phyloP scores from a whole-genome alignment of 2,113 vertebrate genomes.

The Ictidomys tridecemlineatus region DNA sequence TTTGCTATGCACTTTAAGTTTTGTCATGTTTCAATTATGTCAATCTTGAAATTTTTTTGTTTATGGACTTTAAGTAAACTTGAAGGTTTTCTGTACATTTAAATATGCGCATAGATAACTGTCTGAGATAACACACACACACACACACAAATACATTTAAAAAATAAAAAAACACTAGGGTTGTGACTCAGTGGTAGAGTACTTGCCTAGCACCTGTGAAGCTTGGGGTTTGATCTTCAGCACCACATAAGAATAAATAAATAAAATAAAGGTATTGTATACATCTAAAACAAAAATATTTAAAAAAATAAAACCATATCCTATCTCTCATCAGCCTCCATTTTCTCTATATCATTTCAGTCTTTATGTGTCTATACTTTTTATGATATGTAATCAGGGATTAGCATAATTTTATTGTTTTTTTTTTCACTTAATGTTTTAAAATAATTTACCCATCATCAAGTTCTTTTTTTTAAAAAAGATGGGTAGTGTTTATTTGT shows the following conservation, averaged over 20 bases:
- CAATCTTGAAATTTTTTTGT: slow-evolving; percentile 36
- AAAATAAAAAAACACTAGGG: neutral
- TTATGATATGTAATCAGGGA: neutral
- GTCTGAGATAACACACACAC: no score
- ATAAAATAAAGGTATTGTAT: no score
- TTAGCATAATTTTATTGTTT: neutral
- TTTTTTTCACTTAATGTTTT: neutral
- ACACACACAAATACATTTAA: neutral
- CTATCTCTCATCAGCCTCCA: neutral
- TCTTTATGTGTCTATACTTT: neutral
- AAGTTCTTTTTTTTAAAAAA: neutral
- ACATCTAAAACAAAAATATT: neutral
- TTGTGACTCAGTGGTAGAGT: no score
- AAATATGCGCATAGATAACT: neutral
- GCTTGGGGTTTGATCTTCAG: no score
- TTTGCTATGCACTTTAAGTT: slow-evolving; percentile 22
- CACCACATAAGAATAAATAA: no score
- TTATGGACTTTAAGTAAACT: neutral
- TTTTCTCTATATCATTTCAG: neutral
- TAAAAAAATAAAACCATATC: neutral
- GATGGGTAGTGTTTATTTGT: no score
- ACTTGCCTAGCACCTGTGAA: no score
- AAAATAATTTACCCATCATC: neutral
- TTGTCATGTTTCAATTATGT: slow-evolving; percentile 48
- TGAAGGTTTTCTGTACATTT: slow-evolving; percentile 13